Base-by-base conservation (phyloP, 2,113 vertebrate genomes). In the Damaliscus lunatus region DNA sequence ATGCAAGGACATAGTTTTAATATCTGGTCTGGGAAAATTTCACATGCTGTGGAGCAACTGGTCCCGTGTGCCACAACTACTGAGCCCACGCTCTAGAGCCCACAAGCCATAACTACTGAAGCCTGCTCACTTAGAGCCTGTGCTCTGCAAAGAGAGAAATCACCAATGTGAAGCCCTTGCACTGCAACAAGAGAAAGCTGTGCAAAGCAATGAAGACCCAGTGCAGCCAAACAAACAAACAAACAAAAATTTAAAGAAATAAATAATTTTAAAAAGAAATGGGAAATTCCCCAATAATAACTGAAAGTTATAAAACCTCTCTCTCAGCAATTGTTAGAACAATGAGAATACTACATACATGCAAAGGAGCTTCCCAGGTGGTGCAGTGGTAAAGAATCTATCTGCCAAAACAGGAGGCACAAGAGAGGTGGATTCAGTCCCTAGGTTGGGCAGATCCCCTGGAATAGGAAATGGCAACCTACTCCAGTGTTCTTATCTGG, bases 1-100 rank as follows among this genome's bases (percentile, higher is more conserved):
- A 23, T 71, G 67, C n/a, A 71, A 21, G n/a, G n/a, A 6, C 0
- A 40, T 40, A 71, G n/a, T 36, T 71, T 71, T 71, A 71, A 40
- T n/a, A 15, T 23, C 9, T 71, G 5, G n/a, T 6, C 67, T 71
- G n/a, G 9, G n/a, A 71, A 71, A 71, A 23, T 71, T 71, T 40
- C 67, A 71, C n/a, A 40, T 71, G n/a, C n/a, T 40, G n/a, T 71
- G 67, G n/a, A 71, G n/a, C n/a, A 40, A 71, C 67, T 71, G n/a
- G 19, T 71, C n/a, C n/a, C 5, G 0, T 71, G 67, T 71, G 67
- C n/a, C 67, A 36, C n/a, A 71, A 71, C 5, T 71, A 36, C 10
- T 40, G 67, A 40, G 67, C n/a, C 67, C n/a, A 71, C 0, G 0
- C 9, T 12, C n/a, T 36, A 23, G 19, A 36, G 19, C 9, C 19